Evolutionary conservation across 2,797 vertebrate species (phyloP).

Genomic region (Dallia pectoralis): DNA sequence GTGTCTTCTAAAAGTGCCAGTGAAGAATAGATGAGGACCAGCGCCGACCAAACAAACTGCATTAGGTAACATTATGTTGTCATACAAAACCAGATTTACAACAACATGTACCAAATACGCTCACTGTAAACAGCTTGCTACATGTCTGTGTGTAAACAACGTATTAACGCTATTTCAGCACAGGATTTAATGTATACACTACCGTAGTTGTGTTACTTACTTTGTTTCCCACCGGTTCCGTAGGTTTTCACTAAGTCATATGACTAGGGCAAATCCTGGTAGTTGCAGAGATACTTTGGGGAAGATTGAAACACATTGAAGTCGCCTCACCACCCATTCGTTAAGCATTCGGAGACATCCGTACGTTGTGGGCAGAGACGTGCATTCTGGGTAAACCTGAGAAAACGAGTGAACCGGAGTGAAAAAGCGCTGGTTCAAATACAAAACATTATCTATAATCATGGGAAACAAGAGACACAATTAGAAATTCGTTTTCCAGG

Average conservation of each 20-base stretch:
- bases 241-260: background rate
- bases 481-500: no score
- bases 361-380: no score
- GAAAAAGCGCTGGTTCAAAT: no score
- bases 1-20: background rate
- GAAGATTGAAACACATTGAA: no score
- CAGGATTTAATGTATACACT: background rate
- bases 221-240: background rate
- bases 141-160: background rate
- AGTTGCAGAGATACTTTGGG: no score
- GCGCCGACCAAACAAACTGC: background rate
- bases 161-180: background rate
- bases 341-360: no score
- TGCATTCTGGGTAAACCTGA: no score
- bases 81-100: background rate
- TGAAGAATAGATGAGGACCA: background rate
- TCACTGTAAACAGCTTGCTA: background rate
- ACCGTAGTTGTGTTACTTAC: background rate
- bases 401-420: no score
- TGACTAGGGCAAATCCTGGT: background rate
- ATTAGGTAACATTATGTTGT: background rate
- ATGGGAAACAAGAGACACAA: no score
- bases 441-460: no score
- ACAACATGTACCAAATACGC: background rate
- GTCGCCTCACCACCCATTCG: no score